Evolutionary conservation across 2,888 invertebrate species (phyloP), one percentile per base, ranked within the genome.

Genomic region (Athalia circularis): DNA sequence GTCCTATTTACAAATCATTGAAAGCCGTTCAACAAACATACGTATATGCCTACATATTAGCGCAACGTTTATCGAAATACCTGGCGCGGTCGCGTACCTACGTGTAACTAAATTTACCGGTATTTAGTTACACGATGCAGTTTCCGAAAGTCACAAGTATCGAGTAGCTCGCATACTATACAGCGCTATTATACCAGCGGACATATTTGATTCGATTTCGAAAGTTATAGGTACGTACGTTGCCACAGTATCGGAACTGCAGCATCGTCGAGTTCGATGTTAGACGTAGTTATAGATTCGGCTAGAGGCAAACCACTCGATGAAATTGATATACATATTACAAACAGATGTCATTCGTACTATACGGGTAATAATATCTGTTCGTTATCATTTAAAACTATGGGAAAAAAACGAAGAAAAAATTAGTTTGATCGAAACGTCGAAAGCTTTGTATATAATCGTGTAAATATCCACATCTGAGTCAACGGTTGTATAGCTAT

Each of bases 1-100:
- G 54, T 64, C 62, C 54, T 74, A 74, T 78, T 78, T 78, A 78
- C 78, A 78, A 78, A 78, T 78, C 72, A 72, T 78, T 72, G 74
- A 74, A 64, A 64, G 50, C 64, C 64, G 74, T 62, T 78, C 74
- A 78, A 78, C 78, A 74, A 65, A 11, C 43, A 29, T 29, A 2
- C 29, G 29, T 29, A 29, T 29, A 70, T 48, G 13, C 77, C 61
- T 61, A 29, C 8, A 68, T 68, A 52, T 52, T 65, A 47, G 65
- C 47, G 47, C 65, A 11, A 29, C n/a, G n/a, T 7, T 5, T 59
- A 59, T 59, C 59, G n/a, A 59, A n/a, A 13, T 11, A 5, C 11
- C n/a, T n/a, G 13, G 4, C 13, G 11, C 59, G n/a, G n/a, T 59
- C 52, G 8, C 9, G 8, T 9, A 62, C n/a, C 8, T 62, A 64